phyloP scores from a whole-genome alignment of 2,797 vertebrate genomes.

The Eospalax fontanierii region DNA sequence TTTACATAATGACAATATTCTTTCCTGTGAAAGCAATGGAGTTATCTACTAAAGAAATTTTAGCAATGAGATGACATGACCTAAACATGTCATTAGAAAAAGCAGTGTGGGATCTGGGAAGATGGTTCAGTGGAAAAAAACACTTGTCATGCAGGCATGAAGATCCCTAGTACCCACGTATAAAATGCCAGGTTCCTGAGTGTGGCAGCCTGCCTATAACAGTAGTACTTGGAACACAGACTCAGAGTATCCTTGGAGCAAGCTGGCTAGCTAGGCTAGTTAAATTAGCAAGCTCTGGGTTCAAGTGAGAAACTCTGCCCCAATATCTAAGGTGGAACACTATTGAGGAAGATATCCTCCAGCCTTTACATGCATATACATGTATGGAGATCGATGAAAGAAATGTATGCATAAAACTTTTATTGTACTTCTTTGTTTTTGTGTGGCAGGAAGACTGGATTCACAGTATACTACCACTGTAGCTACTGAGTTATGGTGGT shows the following conservation, averaged over 20 bases:
- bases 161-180: background rate
- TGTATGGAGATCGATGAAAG: background rate
- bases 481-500: slow-evolving; percentile 71
- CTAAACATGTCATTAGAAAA: background rate
- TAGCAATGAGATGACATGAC: background rate
- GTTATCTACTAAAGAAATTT: slow-evolving; percentile 27
- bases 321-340: background rate
- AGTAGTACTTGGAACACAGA: background rate
- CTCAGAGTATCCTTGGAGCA: background rate
- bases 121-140: background rate
- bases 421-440: slow-evolving; percentile 78
- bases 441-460: slow-evolving; percentile 79
- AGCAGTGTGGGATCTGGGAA: background rate
- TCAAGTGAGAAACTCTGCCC: background rate
- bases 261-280: background rate
- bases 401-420: slow-evolving; percentile 46
- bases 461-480: background rate
- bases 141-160: background rate
- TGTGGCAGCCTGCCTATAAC: background rate
- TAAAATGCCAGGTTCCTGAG: background rate
- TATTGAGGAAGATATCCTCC: background rate
- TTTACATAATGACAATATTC: background rate
- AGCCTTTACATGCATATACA: background rate
- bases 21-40: background rate
- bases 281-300: background rate